Percentiles rank a stretch among this genome's conserved stretches.
Conservation (phyloP, 2,888 invertebrate species). For the Ophion ellenae region DNA sequence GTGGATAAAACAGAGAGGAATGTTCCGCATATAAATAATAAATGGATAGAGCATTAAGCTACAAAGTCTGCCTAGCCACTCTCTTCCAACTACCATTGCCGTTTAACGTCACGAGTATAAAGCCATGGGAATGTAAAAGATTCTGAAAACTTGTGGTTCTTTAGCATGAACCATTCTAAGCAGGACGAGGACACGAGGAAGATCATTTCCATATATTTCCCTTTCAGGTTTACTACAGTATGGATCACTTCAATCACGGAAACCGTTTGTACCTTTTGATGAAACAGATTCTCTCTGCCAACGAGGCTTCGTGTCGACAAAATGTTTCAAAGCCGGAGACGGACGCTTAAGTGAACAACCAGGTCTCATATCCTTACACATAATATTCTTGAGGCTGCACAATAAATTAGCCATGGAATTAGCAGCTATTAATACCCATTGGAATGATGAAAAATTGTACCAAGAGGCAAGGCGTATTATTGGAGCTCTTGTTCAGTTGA, state of each 20-base stretch:
- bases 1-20: no score
- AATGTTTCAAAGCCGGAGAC: slow-evolving; percentile 92
- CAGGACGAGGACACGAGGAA: not conserved
- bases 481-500: slow-evolving; percentile 92
- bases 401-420: slow-evolving; percentile 90
- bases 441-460: slow-evolving; percentile 94
- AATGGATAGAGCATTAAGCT: no score
- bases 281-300: slow-evolving; percentile 87
- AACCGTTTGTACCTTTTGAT: slow-evolving; percentile 85
- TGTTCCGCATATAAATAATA: no score
- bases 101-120: no score
- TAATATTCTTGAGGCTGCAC: slow-evolving; percentile 90
- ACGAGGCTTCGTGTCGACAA: slow-evolving; percentile 89
- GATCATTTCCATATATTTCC: not conserved
- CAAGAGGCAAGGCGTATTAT: slow-evolving; percentile 94
- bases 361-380: slow-evolving; percentile 90
- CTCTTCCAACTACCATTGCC: no score
- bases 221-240: slow-evolving; percentile 84
- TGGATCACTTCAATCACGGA: slow-evolving; percentile 87
- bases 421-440: slow-evolving; percentile 90
- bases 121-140: not conserved
- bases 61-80: no score
- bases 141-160: not conserved
- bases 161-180: no score
- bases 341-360: slow-evolving; percentile 92